Conservation (phyloP, 2,113 vertebrate species). For the Callionymus lyra region DNA sequence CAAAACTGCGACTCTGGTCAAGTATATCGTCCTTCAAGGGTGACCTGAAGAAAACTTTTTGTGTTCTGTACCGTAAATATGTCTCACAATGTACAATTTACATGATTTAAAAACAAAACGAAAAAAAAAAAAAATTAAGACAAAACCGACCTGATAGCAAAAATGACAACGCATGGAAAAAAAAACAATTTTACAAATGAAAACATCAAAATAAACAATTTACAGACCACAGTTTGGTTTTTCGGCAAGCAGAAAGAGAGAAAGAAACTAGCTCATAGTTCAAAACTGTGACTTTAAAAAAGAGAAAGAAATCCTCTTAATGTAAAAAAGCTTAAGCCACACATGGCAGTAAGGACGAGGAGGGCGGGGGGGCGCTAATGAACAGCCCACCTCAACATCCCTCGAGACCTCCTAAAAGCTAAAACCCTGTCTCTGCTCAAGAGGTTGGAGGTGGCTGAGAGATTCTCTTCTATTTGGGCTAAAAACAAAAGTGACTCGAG, state of each 20-base stretch:
- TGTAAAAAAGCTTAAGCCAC: conserved; percentile 59
- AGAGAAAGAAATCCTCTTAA: conserved; percentile 40
- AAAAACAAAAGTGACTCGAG: conserved; percentile 17
- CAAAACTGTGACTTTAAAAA: conserved; percentile 39
- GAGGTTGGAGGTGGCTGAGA: conserved; percentile 32
- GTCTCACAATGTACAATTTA: conserved; percentile 56
- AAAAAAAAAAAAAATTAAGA: conserved; percentile 10
- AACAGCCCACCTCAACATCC: conserved; percentile 31
- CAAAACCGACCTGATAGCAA: conserved; percentile 28
- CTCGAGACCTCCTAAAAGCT: conserved; percentile 25
- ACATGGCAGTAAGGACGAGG: conserved; percentile 43
- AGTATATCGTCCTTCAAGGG: conserved; percentile 49
- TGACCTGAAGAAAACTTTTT: conserved; percentile 31
- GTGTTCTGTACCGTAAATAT: conserved; percentile 46
- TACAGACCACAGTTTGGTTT: conserved; percentile 69
- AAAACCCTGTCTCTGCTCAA: conserved; percentile 24
- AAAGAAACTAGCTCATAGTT: conserved; percentile 35
- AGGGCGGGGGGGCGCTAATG: conserved; percentile 54
- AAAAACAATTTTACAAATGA: conserved; percentile 59
- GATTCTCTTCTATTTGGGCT: conserved; percentile 21
- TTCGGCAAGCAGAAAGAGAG: conserved; percentile 53
- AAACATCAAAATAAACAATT: conserved; percentile 53
- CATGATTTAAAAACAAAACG: conserved; percentile 34
- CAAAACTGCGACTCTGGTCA: conserved; percentile 44
- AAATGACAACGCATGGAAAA: conserved; percentile 49